Evolutionary conservation across 1,140 invertebrate species (phyloP).

Genomic region (Drosophila tristis): DNA sequence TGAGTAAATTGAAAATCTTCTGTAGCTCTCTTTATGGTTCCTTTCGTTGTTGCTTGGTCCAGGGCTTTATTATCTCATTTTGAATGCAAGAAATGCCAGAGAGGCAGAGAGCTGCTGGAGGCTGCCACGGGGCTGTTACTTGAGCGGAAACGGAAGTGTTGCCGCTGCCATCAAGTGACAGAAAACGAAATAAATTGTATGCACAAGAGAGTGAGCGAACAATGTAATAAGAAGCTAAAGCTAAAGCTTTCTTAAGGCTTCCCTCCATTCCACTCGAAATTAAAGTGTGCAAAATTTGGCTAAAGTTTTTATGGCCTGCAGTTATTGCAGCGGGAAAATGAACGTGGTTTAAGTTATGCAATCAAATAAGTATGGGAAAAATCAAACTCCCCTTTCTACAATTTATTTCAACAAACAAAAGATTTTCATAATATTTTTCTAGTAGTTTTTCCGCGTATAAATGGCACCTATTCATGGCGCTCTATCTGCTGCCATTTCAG

Average conservation of each 20-base stretch:
- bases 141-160: slow-evolving; percentile 21
- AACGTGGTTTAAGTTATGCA: too few relatives aligned
- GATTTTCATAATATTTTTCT: too few relatives aligned
- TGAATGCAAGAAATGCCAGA: slow-evolving; percentile 2
- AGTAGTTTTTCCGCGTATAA: too few relatives aligned
- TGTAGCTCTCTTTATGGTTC: slow-evolving; percentile 9
- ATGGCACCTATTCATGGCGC: too few relatives aligned
- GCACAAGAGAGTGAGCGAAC: not conserved
- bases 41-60: not conserved
- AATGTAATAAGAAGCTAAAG: slow-evolving; percentile 1
- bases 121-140: not conserved
- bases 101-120: not conserved
- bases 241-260: too few relatives aligned
- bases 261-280: too few relatives aligned
- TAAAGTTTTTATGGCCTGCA: not conserved
- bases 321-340: too few relatives aligned
- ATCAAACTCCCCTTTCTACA: too few relatives aligned
- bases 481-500: too few relatives aligned
- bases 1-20: slow-evolving; percentile 25
- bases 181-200: slow-evolving; percentile 6
- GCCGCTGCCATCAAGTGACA: slow-evolving; percentile 9
- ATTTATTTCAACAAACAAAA: too few relatives aligned
- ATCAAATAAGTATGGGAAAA: too few relatives aligned
- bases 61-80: slow-evolving; percentile 8
- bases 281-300: too few relatives aligned